phyloP scores from a whole-genome alignment of 2,113 vertebrate genomes.

The Tupaia chinensis region DNA sequence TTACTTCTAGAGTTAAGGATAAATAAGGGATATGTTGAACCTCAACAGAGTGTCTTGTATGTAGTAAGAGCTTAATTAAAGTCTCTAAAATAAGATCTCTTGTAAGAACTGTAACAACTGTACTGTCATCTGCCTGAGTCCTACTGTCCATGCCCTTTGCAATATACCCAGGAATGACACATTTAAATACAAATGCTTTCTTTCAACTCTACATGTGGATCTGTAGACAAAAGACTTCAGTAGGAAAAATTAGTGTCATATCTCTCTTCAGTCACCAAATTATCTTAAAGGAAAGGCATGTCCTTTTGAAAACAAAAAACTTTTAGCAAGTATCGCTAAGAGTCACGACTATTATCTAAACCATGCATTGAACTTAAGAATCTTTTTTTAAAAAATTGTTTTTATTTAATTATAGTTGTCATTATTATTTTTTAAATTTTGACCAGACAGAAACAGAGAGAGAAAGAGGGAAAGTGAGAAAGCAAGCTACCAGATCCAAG shows the following conservation, averaged over 20 bases:
- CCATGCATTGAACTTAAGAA: neutral
- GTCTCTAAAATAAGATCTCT: neutral
- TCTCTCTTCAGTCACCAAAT: neutral
- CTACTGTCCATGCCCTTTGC: neutral
- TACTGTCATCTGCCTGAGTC: neutral
- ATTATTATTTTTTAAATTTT: no score
- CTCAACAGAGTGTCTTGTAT: neutral
- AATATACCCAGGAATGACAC: neutral
- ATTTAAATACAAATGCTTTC: neutral
- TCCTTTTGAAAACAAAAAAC: neutral
- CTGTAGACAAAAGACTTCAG: neutral
- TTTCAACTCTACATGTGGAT: neutral
- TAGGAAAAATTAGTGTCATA: neutral
- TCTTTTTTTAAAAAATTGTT: neutral
- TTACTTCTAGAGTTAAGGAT: neutral
- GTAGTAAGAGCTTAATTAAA: slow-evolving; percentile 24
- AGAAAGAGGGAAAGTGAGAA: no score
- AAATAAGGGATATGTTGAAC: neutral
- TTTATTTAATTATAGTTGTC: no score
- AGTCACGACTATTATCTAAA: slow-evolving; percentile 27
- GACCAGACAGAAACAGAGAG: no score
- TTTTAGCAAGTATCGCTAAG: neutral
- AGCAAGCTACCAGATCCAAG: no score
- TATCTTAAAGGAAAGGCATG: neutral
- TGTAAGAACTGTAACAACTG: neutral